phyloP scores from a whole-genome alignment of 2,888 invertebrate species.

The Dolichopus griseipennis region DNA sequence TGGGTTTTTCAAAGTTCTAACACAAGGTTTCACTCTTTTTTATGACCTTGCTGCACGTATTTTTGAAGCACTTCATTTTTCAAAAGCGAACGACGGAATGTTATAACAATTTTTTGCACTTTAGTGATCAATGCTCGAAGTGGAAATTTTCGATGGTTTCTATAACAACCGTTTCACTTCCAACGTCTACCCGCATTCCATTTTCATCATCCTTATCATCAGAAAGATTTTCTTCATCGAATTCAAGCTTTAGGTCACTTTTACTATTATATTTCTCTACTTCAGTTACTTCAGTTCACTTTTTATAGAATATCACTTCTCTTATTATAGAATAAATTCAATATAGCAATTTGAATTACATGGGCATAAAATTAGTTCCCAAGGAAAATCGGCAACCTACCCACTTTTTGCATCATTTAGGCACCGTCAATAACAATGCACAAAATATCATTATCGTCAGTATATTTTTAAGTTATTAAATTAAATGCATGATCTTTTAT shows the following conservation, averaged over 20 bases:
- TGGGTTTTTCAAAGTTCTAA: too few relatives aligned
- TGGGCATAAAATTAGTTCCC: slow-evolving; percentile 6
- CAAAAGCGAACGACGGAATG: too few relatives aligned
- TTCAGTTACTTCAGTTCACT: neutral
- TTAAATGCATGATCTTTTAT: too few relatives aligned
- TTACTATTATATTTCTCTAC: neutral
- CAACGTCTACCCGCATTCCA: neutral
- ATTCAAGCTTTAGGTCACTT: neutral
- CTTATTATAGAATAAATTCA: slow-evolving; percentile 6
- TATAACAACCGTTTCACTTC: neutral
- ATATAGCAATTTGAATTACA: slow-evolving; percentile 4
- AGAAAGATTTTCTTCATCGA: slow-evolving; percentile 2
- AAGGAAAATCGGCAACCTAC: neutral
- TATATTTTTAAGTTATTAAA: too few relatives aligned
- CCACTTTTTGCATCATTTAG: too few relatives aligned
- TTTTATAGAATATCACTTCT: too few relatives aligned
- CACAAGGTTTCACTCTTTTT: too few relatives aligned
- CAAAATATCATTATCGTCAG: too few relatives aligned
- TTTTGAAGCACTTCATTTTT: too few relatives aligned
- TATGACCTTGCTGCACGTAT: too few relatives aligned
- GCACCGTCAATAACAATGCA: too few relatives aligned
- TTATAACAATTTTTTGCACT: neutral
- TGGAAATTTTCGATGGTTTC: slow-evolving; percentile 8
- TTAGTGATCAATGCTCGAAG: slow-evolving; percentile 3
- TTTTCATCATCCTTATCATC: slow-evolving; percentile 3